Conservation (phyloP, 2,888 invertebrate species). For the Chrysolina oricalcia region DNA sequence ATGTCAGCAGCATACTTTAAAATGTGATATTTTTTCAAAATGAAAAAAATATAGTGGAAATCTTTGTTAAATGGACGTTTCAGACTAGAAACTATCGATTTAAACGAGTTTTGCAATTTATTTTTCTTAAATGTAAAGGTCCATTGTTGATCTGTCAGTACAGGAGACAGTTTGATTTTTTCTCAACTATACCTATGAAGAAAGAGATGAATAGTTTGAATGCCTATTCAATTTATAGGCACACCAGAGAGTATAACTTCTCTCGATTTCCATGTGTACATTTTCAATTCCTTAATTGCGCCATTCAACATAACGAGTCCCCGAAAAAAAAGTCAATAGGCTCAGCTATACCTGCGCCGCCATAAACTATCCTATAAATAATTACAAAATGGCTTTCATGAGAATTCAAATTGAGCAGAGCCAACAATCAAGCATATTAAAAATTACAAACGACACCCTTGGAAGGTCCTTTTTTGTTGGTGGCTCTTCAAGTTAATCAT, state of each 20-base stretch:
- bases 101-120: too few relatives aligned
- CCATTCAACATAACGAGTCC: conserved; percentile 43
- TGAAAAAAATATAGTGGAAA: too few relatives aligned
- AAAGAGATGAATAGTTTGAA: not conserved
- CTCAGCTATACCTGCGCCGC: conserved; percentile 47
- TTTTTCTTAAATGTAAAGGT: too few relatives aligned
- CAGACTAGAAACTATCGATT: too few relatives aligned
- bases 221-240: not conserved
- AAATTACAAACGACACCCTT: conserved; percentile 67
- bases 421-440: conserved; percentile 68
- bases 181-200: not conserved
- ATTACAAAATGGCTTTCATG: conserved; percentile 58
- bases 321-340: conserved; percentile 30
- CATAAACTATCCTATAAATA: conserved; percentile 57
- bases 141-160: not conserved
- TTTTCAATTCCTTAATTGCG: conserved; percentile 43
- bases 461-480: conserved; percentile 59
- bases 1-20: too few relatives aligned
- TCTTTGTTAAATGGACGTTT: too few relatives aligned
- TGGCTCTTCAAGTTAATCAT: conserved; percentile 66
- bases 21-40: too few relatives aligned
- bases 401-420: conserved; percentile 57
- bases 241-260: too few relatives aligned
- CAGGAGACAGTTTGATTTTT: not conserved
- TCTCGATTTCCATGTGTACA: not conserved